These are phyloP conservation scores for Lepilemur septentrionalis DNA, from an alignment of 2,797 vertebrate species.

Conservation along the genomic window DNA sequence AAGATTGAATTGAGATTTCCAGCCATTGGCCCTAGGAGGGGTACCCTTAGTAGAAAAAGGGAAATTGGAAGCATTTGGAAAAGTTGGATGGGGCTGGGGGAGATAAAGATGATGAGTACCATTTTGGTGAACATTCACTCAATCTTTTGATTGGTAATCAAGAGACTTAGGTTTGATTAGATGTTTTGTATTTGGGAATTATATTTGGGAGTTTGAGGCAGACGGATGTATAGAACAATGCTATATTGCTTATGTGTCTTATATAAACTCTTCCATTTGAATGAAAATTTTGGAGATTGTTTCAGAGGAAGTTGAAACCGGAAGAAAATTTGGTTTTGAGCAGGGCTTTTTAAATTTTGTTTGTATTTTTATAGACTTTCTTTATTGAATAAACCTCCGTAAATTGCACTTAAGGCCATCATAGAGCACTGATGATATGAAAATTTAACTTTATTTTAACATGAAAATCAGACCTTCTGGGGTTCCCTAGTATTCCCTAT, in stretches of 20 bases:
- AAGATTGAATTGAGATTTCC: slow-evolving; percentile 27
- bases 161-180: slow-evolving; percentile 33
- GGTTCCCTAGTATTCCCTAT: neutral
- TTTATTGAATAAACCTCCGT: slow-evolving; percentile 42
- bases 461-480: neutral
- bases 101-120: neutral
- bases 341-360: neutral
- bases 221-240: neutral
- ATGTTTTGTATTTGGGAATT: slow-evolving; percentile 28
- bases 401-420: slow-evolving; percentile 35
- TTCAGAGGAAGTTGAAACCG: neutral
- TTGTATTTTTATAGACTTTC: slow-evolving; percentile 33
- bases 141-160: neutral
- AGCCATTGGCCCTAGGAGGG: neutral
- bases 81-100: neutral
- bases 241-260: neutral
- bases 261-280: neutral
- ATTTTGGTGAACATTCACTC: slow-evolving; percentile 22
- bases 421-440: slow-evolving; percentile 33
- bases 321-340: slow-evolving; percentile 28
- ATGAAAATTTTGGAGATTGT: slow-evolving; percentile 37
- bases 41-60: neutral
- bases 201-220: slow-evolving; percentile 2
- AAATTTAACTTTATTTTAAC: slow-evolving; percentile 49
- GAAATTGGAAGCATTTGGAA: neutral